Conservation (phyloP, 1,140 invertebrate genomes). For the Cydia pomonella region DNA sequence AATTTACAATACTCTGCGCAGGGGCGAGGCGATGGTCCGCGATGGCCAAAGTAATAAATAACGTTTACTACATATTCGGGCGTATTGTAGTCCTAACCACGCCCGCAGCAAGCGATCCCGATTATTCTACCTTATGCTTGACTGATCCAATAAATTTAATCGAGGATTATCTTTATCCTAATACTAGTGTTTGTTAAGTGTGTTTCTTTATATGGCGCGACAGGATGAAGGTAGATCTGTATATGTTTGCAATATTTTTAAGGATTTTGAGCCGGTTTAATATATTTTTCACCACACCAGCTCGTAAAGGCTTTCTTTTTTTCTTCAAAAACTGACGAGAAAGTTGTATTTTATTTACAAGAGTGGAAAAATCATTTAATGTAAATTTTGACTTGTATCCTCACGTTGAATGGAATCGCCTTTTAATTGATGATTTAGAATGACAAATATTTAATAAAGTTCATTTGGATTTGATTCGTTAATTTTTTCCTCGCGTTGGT, state of each 20-base stretch:
- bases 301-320: too few relatives aligned
- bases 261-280: too few relatives aligned
- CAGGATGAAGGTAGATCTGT: neutral
- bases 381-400: too few relatives aligned
- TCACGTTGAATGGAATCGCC: too few relatives aligned
- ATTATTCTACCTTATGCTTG: constrained; percentile 14
- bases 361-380: too few relatives aligned
- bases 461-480: too few relatives aligned
- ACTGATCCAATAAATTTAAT: constrained; percentile 6
- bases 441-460: too few relatives aligned
- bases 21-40: neutral
- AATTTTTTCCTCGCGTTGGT: too few relatives aligned
- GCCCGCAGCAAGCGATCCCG: neutral
- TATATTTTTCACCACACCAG: too few relatives aligned
- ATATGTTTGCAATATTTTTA: neutral
- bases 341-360: too few relatives aligned
- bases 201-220: neutral
- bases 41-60: constrained; percentile 9
- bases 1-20: constrained; percentile 1
- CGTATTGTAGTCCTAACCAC: constrained; percentile 2
- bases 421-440: too few relatives aligned
- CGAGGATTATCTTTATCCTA: neutral
- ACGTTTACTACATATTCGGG: constrained; percentile 25
- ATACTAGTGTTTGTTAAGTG: neutral
- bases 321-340: too few relatives aligned